Conservation (phyloP, 2,888 invertebrate species). For the Protophormia terraenovae region DNA sequence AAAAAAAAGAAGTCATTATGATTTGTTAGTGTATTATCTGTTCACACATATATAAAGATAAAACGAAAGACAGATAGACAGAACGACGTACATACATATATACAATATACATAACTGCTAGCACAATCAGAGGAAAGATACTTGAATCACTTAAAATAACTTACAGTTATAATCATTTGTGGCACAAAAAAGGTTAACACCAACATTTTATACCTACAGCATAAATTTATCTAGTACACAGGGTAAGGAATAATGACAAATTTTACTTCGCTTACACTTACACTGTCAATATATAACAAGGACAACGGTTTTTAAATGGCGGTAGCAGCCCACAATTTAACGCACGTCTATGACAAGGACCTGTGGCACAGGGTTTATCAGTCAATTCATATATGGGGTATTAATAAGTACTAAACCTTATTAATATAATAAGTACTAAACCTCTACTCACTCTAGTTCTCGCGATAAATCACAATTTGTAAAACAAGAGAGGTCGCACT, state of each 20-base stretch:
- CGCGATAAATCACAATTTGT: no score
- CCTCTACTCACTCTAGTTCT: no score
- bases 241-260: background rate
- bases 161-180: slow-evolving; percentile 44
- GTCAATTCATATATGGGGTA: no score
- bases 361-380: no score
- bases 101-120: background rate
- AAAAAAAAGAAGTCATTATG: slow-evolving; percentile 4
- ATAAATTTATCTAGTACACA: background rate
- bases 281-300: no score
- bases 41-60: background rate
- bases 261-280: no score
- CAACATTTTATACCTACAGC: background rate
- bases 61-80: background rate
- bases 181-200: slow-evolving; percentile 25
- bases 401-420: no score
- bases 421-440: no score
- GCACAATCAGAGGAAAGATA: background rate
- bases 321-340: no score
- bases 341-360: no score
- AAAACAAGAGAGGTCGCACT: no score
- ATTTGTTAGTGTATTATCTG: background rate
- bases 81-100: background rate
- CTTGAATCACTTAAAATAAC: slow-evolving; percentile 42
- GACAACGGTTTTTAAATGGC: no score